Evolutionary conservation across 2,888 invertebrate genomes (phyloP), one percentile per base, ranked within the genome.

Genomic region (Polia nebulosa): DNA sequence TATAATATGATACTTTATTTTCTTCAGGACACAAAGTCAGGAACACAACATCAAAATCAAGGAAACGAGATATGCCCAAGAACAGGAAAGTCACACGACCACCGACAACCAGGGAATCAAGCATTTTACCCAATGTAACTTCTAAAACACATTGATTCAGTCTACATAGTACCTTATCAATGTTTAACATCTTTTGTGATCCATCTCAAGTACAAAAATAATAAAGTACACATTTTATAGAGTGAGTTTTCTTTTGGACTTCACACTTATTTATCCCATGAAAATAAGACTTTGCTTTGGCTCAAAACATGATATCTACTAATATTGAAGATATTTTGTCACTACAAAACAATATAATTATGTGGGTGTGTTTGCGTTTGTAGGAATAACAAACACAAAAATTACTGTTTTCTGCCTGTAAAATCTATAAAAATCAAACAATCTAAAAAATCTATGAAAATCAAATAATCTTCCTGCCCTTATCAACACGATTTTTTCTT

Each of bases 171-270:
- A 32, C 13, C 6, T n/a, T 34, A 47, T 22, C 8, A n/a, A 13
- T 17, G 20, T 32, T 36, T 4, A 13, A n/a, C 15, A 13, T 29
- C 3, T 49, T 36, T 13, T 57, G 47, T 32, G 41, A 45, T 55
- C 1, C 0, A 53, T 45, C 1, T 44, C 0, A 55, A 57, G 75
- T 76, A 77, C 78, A 76, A 55, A 53, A 15, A 17, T 39, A 76
- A 65, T 67, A 67, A 76, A 77, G 63, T 67, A 62, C 58, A 76
- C 7, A 20, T 53, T 47, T 22, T 27, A 27, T 51, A 34, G 0
- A 29, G 7, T 20, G 9, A 5, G 1, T 53, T 57, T 36, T 44
- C 1, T 53, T 53, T 41, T 36, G 5, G 32, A 11, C 3, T 39
- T 41, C 1, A n/a, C 34, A 13, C 13, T 4, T 49, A 22, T 15